Base-by-base conservation (phyloP, 2,888 invertebrate genomes). In the Caenorhabditis sp. region DNA sequence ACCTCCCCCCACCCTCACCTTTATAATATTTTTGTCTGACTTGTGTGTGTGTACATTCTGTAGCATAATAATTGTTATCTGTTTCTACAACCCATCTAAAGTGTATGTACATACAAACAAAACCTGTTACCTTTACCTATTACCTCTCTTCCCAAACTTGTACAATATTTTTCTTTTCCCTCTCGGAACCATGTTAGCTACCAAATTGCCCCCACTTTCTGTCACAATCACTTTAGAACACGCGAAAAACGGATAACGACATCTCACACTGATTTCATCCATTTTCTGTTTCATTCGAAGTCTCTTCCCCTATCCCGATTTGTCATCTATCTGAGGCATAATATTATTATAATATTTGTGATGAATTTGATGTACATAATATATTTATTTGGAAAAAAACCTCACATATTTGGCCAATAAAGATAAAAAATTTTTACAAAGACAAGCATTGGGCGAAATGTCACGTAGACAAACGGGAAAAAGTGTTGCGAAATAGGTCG, bases 211-310 rank as follows among this genome's bases (percentile, higher is more conserved):
- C 75, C 58, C 61, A 68, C 58, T 68, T 70, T 70, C 59, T 55
- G 62, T 66, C 61, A 66, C 66, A 72, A 48, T 74, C 74, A 75
- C 75, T 75, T 75, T 75, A 75, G 75, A 75, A 55, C n/a, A n/a
- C n/a, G n/a, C n/a, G n/a, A 35, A 55, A 68, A 75, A 75, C 75
- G 75, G 75, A 75, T 68, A 75, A 75, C 68, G 56, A 62, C 71
- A 61, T 71, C 71, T 71, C 71, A 55, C 55, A 55, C 43, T 70
- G 70, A 70, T 70, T 70, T 70, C 70, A 59, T 22, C 7, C 27
- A 41, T 17, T 32, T 20, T 45, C 37, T 32, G 35, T n/a, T 45
- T 20, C 52, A 39, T 63, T 32, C 15, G 15, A 1, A 11, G 1
- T 63, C 35, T 30, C 30, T 30, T 30, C n/a, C n/a, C n/a, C n/a